Base-by-base conservation (phyloP, 1,140 invertebrate genomes). In the Ceratitis capitata region DNA sequence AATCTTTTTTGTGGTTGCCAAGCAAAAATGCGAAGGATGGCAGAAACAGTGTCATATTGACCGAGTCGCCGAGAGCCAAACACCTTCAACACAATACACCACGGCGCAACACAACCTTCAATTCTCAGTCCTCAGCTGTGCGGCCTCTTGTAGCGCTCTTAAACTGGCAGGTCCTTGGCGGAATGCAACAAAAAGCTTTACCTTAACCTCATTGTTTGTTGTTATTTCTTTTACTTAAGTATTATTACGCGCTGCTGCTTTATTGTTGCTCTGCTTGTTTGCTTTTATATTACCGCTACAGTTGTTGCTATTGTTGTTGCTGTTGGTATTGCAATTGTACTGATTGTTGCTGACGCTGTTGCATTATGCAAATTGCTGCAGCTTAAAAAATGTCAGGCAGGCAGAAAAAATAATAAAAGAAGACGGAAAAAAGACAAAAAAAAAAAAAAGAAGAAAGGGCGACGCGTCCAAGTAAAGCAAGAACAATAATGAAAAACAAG, bases 291-390 rank as follows among this genome's bases (percentile, higher is more conserved):
- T n/a, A n/a, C n/a, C n/a, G n/a, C n/a, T 26, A 32, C 29, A 35
- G 35, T 69, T 69, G 61, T 39, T 35, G 29, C 39, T 69, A 19
- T 69, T 58, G 56, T 26, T 29, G 9, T 53, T 53, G 51, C 16
- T 53, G 9, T 53, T 53, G 51, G 7, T 1, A 14, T 47, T 47
- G 7, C 14, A 7, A 19, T 53, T 53, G n/a, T 19, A 53, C n/a
- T 47, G 14, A 53, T 58, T 69, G 61, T 69, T 69, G 61, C 61
- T 69, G 61, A 69, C 32, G 61, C 61, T 69, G 61, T 69, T 69
- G 61, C 61, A 69, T 69, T 69, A 69, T 69, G 61, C 61, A 69
- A 69, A 69, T 69, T 69, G 61, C 61, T 69, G 61, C 61, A 69
- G 61, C 61, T 69, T 69, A 69, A 69, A n/a, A 64, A 39, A 39